These are phyloP conservation scores for Microtus pennsylvanicus DNA, from an alignment of 2,113 vertebrate genomes.

Conservation along the genomic window DNA sequence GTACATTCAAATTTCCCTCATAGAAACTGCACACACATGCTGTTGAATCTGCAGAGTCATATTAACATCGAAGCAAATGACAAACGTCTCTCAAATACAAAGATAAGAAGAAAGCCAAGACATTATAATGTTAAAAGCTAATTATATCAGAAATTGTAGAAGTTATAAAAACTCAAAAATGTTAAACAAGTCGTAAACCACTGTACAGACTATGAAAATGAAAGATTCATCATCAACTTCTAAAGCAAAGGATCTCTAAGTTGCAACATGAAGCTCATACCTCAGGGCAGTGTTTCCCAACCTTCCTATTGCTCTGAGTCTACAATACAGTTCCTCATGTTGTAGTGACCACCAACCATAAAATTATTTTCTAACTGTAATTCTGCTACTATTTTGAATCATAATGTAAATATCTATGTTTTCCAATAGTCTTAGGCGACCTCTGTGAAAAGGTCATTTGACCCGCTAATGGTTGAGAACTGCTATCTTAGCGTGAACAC, in stretches of 20 bases:
- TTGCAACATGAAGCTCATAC: background rate
- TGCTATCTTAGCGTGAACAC: too few species aligned
- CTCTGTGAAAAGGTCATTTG: background rate
- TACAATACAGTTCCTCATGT: too few species aligned
- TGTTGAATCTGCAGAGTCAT: background rate
- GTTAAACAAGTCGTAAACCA: background rate
- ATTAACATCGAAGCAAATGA: background rate
- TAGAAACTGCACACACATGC: background rate
- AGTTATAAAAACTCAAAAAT: background rate
- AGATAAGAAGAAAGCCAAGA: background rate
- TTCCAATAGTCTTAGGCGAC: background rate
- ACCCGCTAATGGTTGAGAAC: background rate
- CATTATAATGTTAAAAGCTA: background rate
- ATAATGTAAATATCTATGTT: background rate
- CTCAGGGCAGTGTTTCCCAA: background rate
- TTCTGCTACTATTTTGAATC: background rate
- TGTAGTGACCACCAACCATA: background rate
- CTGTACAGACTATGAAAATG: background rate
- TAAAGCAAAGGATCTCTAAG: background rate
- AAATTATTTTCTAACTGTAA: background rate
- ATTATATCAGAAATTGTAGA: background rate
- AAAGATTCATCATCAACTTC: background rate
- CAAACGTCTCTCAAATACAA: background rate
- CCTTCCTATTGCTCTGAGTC: background rate
- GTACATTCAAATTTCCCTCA: background rate